These are phyloP conservation scores for Cydia fagiglandana DNA, from an alignment of 1,140 invertebrate genomes.

Conservation along the genomic window DNA sequence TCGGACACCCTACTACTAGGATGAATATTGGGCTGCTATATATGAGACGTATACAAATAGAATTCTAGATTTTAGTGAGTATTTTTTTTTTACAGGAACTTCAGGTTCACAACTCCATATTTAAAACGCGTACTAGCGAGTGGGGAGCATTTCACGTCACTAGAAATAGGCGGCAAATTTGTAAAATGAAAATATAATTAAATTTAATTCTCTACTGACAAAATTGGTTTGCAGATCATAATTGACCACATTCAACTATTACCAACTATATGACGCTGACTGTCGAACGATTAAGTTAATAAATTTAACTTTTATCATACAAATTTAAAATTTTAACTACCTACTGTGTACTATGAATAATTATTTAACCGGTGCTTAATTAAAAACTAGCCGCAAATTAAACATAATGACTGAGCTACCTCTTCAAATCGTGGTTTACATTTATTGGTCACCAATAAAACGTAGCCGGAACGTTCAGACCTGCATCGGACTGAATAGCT, in stretches of 20 bases:
- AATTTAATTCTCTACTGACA: too few species aligned
- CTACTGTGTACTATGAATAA: background rate
- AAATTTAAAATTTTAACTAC: background rate
- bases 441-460: constrained; percentile 4
- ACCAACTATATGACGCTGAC: too few species aligned
- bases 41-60: background rate
- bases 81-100: too few species aligned
- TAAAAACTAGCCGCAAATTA: background rate
- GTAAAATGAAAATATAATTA: too few species aligned
- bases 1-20: background rate
- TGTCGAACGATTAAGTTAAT: too few species aligned
- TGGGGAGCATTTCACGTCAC: too few species aligned
- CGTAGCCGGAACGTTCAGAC: background rate
- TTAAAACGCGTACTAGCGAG: too few species aligned
- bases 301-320: background rate
- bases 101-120: too few species aligned
- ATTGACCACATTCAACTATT: too few species aligned
- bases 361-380: background rate
- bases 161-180: too few species aligned
- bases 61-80: too few species aligned
- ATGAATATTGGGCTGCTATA: constrained; percentile 10
- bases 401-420: background rate
- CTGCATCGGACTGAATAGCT: constrained; percentile 5
- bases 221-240: too few species aligned
- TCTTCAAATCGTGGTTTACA: background rate